phyloP scores from a whole-genome alignment of 2,113 vertebrate genomes.

The Marcusenius ussheri region DNA sequence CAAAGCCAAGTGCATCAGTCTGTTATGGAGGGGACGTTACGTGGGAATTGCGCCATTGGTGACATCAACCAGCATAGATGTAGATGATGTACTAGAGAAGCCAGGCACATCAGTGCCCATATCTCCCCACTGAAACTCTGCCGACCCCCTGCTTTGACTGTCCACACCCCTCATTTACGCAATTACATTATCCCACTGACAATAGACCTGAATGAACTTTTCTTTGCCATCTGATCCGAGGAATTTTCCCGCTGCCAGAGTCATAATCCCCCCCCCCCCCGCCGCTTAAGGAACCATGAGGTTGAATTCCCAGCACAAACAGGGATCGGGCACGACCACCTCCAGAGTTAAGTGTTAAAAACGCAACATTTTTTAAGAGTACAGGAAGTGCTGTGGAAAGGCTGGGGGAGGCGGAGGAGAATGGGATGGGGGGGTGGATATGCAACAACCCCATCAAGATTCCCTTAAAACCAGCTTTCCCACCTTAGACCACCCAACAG shows the following conservation, averaged over 20 bases:
- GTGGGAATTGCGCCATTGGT: not conserved
- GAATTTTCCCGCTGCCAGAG: not conserved
- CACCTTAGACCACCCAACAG: not conserved
- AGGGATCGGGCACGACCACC: not conserved
- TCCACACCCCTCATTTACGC: constrained; percentile 21
- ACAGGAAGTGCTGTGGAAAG: not conserved
- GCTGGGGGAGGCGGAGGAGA: not conserved
- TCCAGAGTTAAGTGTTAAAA: not conserved
- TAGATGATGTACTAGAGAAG: not conserved
- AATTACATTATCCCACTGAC: constrained; percentile 44
- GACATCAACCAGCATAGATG: not conserved
- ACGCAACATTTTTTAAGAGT: not conserved
- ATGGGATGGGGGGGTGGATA: not conserved
- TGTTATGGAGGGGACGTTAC: not conserved
- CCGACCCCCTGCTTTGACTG: constrained; percentile 30
- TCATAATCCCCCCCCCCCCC: not conserved
- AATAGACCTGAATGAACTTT: constrained; percentile 29
- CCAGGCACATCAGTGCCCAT: not conserved
- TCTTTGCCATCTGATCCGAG: constrained; percentile 19
- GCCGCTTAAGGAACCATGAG: not conserved
- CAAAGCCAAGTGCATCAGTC: not conserved
- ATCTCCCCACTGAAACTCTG: not conserved
- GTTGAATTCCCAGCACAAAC: not conserved
- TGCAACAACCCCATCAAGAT: not conserved
- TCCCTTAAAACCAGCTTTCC: not conserved